phyloP scores from a whole-genome alignment of 2,113 vertebrate species.

The Periophthalmus modestus region DNA sequence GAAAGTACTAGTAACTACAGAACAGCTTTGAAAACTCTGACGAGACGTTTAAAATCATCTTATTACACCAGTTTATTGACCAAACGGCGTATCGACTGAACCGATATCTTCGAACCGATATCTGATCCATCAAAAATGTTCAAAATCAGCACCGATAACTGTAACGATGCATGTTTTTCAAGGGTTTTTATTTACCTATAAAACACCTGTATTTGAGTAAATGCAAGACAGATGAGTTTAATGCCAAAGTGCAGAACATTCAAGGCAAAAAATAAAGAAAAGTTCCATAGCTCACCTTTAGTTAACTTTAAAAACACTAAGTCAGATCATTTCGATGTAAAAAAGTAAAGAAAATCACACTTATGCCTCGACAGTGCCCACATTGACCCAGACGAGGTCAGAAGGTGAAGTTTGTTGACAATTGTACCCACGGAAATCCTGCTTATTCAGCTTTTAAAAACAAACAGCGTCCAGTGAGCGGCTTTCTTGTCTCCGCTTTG shows the following conservation, averaged over 20 bases:
- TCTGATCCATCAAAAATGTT: too few relatives aligned
- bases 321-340: neutral
- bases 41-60: too few relatives aligned
- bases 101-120: too few relatives aligned
- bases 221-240: neutral
- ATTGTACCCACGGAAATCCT: neutral
- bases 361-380: neutral
- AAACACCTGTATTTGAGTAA: too few relatives aligned
- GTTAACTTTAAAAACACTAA: too few relatives aligned
- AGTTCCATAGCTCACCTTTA: neutral
- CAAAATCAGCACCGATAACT: too few relatives aligned
- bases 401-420: neutral
- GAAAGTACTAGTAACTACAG: too few relatives aligned
- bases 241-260: neutral
- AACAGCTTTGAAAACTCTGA: too few relatives aligned
- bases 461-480: neutral
- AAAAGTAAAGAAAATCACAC: neutral
- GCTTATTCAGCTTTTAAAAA: slow-evolving; percentile 4
- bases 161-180: too few relatives aligned
- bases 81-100: too few relatives aligned
- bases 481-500: slow-evolving; percentile 8
- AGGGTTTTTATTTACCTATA: too few relatives aligned
- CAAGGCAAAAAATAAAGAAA: neutral
- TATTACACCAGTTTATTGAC: too few relatives aligned
- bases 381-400: neutral